Base-by-base conservation (phyloP, 2,113 vertebrate genomes). In the Crypturellus undulatus region DNA sequence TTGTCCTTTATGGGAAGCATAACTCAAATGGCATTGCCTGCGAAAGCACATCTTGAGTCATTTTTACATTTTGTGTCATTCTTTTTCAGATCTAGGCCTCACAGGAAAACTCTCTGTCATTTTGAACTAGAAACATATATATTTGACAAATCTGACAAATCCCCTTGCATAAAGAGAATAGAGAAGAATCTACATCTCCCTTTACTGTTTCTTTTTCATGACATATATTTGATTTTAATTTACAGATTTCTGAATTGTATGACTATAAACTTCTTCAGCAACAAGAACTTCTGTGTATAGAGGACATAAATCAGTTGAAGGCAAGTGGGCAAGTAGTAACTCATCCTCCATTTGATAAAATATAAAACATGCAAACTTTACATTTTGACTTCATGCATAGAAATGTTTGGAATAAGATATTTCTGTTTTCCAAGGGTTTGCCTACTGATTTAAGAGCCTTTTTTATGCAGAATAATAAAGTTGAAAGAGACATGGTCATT, bases 321-420 rank as follows among this genome's bases (percentile, higher is more conserved):
- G 64, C 42, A 92, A 84, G 56, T 81, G 10, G 18, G 69, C 36
- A 77, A 90, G 77, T 40, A 59, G 51, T 52, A 75, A 62, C 12
- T 20, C n/a, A 45, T 14, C 10, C 17, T 78, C 24, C 7, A 47
- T 47, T 47, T 43, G 9, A n/a, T 40, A 83, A 84, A 51, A 42
- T 16, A 6, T 42, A 16, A 42, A 67, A 6, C 59, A 43, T 5
- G 34, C 15, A 40, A 12, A 40, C 6, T 63, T 89, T 12, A 24
- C 16, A 16, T 67, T 75, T 60, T 59, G 21, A 51, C 19, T 38
- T 45, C 62, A 30, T 59, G 17, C 12, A 34, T 22, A 68, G 59
- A 30, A 67, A 49, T n/a, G 40, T 54, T 59, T 36, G 0, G 36
- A 25, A 30, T 12, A 79, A 32, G 0, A 54, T 36, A 36, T 8